Conservation (phyloP, 2,888 invertebrate species). For the Hirtodrosophila cameraria region DNA sequence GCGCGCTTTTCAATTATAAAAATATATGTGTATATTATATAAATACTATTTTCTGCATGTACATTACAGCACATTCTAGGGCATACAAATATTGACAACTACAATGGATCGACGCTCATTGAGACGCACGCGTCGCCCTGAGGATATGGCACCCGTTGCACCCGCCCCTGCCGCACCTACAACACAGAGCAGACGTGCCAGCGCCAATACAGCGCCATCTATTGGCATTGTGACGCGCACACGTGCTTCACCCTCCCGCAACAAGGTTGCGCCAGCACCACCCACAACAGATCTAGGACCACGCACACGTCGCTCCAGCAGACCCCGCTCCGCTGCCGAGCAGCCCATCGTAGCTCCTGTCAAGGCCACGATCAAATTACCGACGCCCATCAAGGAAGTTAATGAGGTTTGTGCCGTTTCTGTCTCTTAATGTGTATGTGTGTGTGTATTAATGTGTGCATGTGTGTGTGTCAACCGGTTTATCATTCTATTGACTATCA, state of each 20-base stretch:
- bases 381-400: conserved; percentile 75
- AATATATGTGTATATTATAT: conserved; percentile 24
- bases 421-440: not conserved
- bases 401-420: conserved; percentile 64
- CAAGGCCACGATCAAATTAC: conserved; percentile 56
- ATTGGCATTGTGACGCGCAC: conserved; percentile 47
- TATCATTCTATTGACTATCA: conserved; percentile 6
- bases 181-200: conserved; percentile 51
- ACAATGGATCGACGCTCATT: conserved; percentile 67
- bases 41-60: conserved; percentile 30
- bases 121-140: conserved; percentile 62
- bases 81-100: not conserved
- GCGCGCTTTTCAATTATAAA: conserved; percentile 30
- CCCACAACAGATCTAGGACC: conserved; percentile 23
- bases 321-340: conserved; percentile 84
- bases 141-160: conserved; percentile 38
- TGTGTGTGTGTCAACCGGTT: conserved; percentile 35
- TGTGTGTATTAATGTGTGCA: not conserved
- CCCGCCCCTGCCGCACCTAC: conserved; percentile 1
- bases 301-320: conserved; percentile 85
- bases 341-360: conserved; percentile 41
- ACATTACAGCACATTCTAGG: conserved; percentile 40
- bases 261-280: conserved; percentile 33
- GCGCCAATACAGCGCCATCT: conserved; percentile 22
- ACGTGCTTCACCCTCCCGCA: conserved; percentile 62